Percentiles rank a stretch among this genome's conserved stretches.
Conservation (phyloP, 1,140 invertebrate genomes). For the Anagrus nilaparvatae region DNA sequence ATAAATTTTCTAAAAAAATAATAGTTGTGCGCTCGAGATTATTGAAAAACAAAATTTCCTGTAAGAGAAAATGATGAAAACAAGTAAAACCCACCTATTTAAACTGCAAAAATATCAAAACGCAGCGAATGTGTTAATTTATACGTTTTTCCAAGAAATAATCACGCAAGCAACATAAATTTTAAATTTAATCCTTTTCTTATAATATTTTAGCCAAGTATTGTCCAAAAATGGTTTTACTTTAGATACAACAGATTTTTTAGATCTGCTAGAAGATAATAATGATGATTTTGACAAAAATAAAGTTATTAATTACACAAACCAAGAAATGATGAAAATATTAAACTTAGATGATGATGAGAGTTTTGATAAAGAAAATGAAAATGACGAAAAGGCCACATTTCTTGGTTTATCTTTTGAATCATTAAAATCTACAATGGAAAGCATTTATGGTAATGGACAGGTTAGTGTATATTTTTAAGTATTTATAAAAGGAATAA, state of each 20-base stretch:
- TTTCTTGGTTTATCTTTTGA: slow-evolving; percentile 21
- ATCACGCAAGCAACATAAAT: too few species aligned
- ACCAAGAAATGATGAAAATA: slow-evolving; percentile 15
- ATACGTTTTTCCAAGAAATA: too few species aligned
- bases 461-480: slow-evolving; percentile 19
- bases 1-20: too few species aligned
- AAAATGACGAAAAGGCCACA: not conserved
- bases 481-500: slow-evolving; percentile 4
- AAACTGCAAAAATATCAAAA: too few species aligned
- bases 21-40: too few species aligned
- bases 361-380: slow-evolving; percentile 3
- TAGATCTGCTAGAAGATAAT: slow-evolving; percentile 9
- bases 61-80: too few species aligned
- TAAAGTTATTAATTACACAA: slow-evolving; percentile 1
- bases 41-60: too few species aligned
- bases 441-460: slow-evolving; percentile 25
- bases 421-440: slow-evolving; percentile 23
- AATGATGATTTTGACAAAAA: slow-evolving; percentile 2
- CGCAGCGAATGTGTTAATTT: too few species aligned
- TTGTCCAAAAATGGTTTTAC: slow-evolving; percentile 12
- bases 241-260: slow-evolving; percentile 12
- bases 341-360: slow-evolving; percentile 13
- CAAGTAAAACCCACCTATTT: too few species aligned
- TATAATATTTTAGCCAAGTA: slow-evolving; percentile 11
- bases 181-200: too few species aligned